Percentiles rank a stretch among this genome's conserved stretches.
Conservation (phyloP, 2,797 vertebrate genomes). For the Rousettus madagascariensis region DNA sequence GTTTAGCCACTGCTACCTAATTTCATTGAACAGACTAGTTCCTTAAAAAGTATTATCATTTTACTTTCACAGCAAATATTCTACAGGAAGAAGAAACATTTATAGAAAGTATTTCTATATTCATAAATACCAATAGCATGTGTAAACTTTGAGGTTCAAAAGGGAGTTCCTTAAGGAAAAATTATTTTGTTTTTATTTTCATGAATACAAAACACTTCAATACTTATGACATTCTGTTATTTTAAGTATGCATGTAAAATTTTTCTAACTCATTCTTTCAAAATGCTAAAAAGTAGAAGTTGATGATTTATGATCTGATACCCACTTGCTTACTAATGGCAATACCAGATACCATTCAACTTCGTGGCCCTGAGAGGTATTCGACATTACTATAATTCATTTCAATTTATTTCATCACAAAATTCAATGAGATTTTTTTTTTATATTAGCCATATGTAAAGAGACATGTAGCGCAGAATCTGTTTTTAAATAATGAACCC, state of each 20-base stretch:
- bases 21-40: slow-evolving; percentile 34
- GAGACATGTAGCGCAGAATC: not conserved
- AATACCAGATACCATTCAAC: not conserved
- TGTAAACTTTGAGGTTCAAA: not conserved
- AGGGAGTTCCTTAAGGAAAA: not conserved
- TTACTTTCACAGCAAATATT: not conserved
- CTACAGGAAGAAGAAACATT: not conserved
- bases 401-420: not conserved
- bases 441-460: not conserved
- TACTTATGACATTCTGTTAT: not conserved
- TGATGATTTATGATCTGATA: slow-evolving; percentile 12
- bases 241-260: not conserved
- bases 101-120: slow-evolving; percentile 21
- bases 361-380: not conserved
- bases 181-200: slow-evolving; percentile 54
- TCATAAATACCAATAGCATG: slow-evolving; percentile 35
- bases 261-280: slow-evolving; percentile 1
- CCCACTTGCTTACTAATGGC: slow-evolving; percentile 9
- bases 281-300: slow-evolving; percentile 44
- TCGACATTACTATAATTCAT: not conserved
- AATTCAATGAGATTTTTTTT: slow-evolving; percentile 42
- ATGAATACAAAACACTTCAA: slow-evolving; percentile 23
- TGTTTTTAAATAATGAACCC: not conserved
- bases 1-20: not conserved
- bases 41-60: not conserved